phyloP scores from a whole-genome alignment of 1,140 invertebrate genomes.

The Ephestia elutella region DNA sequence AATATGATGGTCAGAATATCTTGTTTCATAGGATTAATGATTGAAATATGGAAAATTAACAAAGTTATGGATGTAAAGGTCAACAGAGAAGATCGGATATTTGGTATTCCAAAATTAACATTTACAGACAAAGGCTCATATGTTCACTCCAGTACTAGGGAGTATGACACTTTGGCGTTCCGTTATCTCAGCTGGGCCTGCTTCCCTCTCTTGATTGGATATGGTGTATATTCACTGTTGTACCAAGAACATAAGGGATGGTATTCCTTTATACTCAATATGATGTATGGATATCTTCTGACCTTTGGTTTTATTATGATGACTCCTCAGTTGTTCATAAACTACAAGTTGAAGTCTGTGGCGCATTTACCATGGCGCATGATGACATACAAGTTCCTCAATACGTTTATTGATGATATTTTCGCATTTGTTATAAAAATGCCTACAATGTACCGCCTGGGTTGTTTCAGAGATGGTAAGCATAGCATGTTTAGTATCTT shows the following conservation, averaged over 20 bases:
- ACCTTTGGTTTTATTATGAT: conserved; percentile 99
- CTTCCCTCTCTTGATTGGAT: conserved; percentile 93
- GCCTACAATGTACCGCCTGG: conserved; percentile 96
- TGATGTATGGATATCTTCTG: conserved; percentile 98
- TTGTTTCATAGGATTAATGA: conserved; percentile 94
- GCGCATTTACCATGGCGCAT: conserved; percentile 99
- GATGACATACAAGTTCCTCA: conserved; percentile 99
- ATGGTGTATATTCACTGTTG: conserved; percentile 96
- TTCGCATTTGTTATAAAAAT: conserved; percentile 99
- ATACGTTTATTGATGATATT: conserved; percentile 99
- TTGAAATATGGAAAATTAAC: conserved; percentile 99
- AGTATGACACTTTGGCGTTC: conserved; percentile 97
- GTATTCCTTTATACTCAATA: conserved; percentile 95
- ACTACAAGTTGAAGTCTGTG: conserved; percentile 99
- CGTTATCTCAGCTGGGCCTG: conserved; percentile 96
- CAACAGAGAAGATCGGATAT: conserved; percentile 81
- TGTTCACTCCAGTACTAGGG: conserved; percentile 93
- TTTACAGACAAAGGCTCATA: conserved; percentile 98
- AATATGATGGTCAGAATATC: conserved; percentile 96
- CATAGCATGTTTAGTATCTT: conserved; percentile 23
- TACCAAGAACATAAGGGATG: conserved; percentile 99
- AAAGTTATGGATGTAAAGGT: conserved; percentile 94
- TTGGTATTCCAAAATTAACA: conserved; percentile 88
- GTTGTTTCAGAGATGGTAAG: conserved; percentile 96
- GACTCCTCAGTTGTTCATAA: conserved; percentile 99